Evolutionary conservation across 2,888 invertebrate species (phyloP), one percentile per base, ranked within the genome.

Genomic region (Dicyrtomina minuta): DNA sequence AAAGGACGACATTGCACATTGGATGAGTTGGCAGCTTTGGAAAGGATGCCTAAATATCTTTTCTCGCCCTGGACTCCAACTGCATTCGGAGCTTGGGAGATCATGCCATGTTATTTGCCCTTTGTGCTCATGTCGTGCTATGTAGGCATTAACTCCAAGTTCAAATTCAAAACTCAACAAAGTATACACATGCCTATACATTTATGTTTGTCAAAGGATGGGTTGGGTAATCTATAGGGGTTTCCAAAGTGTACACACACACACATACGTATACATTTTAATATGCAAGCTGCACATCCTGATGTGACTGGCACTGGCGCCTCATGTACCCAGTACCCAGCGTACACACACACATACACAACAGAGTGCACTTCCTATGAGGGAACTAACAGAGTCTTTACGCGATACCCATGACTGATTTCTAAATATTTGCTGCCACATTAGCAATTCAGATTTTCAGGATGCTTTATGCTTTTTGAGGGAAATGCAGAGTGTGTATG

Each of bases 381-480:
- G 20, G 8, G 2, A 51, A 51, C 51, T 22, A 12, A 22, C 10
- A 1, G 3, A 2, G 51, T 15, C 10, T 51, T 41, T 4, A 13
- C 22, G n/a, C 56, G 22, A 41, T 55, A 26, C 26, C 55, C 56
- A 39, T 65, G 24, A 55, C 65, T 55, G 55, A 53, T 65, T 65
- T 65, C 65, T 55, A 65, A 65, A 65, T 65, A 55, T 65, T 65
- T 65, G 65, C 55, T 41, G 55, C 65, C 51, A 55, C 55, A 65
- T 64, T 64, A 64, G 43, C 55, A 65, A 65, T 65, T 55, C 65
- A 65, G 55, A 65, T 65, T 65, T 55, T 3, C 55, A 41, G 39
- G 44, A 43, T 22, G 26, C 65, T 55, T 20, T 26, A 10, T 53
- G 1, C 59, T 22, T 39, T 59, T 6, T 22, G 2, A 6, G 26